Base-by-base conservation (phyloP, 2,888 invertebrate genomes). In the Diarsia rubi region DNA sequence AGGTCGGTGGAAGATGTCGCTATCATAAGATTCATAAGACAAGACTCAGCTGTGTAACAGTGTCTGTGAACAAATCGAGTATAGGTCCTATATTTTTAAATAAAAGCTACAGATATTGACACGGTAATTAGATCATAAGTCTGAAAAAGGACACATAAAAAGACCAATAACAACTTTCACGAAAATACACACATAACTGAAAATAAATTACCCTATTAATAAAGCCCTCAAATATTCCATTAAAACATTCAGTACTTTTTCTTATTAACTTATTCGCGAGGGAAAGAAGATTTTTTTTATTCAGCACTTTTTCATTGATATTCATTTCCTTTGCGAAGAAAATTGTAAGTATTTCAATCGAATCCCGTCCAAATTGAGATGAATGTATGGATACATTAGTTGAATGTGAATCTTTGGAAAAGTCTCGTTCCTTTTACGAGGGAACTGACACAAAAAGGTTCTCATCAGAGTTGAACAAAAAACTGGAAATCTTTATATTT, bases 351-450 rank as follows among this genome's bases (percentile, higher is more conserved):
- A 66, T 78, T 83, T 83, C 86, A 76, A 83, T 81, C 63, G 73
- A 14, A 71, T 63, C 64, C 65, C 74, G 44, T 64, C 68, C 68
- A 85, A 85, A 86, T 85, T 79, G 79, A 86, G 84, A 85, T 79
- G 81, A 81, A 85, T 86, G 86, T 75, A 62, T 79, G 59, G 67
- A 76, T 71, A 83, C 75, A 66, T 78, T 73, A 69, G 68, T 66
- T 71, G 86, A 75, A 83, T 83, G 71, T 73, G 72, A 83, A 77
- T 77, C 69, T 66, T 45, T 64, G 67, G 47, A 69, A 57, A 47
- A 12, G 27, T 24, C n/a, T 31, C 24, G 42, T 21, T 16, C 8
- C 54, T 45, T 45, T 49, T 19, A 42, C 66, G 44, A 52, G 68
- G 52, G 16, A 73, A 64, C n/a, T 78, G 66, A 31, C 69, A 54